These are phyloP conservation scores for Burhinus bistriatus DNA, from an alignment of 2,113 vertebrate species.

Conservation along the genomic window DNA sequence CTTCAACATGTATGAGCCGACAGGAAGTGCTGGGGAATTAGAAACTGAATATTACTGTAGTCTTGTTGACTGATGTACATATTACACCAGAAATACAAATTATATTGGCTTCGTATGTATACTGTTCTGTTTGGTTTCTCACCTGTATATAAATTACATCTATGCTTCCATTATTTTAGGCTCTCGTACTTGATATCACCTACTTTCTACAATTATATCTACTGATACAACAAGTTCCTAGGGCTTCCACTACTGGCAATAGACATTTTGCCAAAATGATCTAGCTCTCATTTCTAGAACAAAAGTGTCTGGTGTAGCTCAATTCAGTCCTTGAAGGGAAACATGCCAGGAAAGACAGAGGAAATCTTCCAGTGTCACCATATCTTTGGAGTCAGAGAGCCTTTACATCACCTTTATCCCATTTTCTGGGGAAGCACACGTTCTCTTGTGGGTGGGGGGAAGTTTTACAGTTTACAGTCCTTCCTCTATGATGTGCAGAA, in stretches of 20 bases:
- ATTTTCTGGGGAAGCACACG: background rate
- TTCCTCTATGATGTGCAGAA: background rate
- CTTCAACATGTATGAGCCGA: background rate
- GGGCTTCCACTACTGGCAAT: background rate
- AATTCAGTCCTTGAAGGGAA: background rate
- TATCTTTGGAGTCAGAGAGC: background rate
- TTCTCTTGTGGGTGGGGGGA: background rate
- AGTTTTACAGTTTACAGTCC: background rate
- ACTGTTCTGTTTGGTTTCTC: background rate
- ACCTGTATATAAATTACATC: background rate
- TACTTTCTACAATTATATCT: background rate
- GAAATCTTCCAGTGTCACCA: background rate
- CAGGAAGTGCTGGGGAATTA: background rate
- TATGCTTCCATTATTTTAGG: background rate
- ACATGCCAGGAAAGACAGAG: background rate
- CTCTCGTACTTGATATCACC: background rate
- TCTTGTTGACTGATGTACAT: background rate
- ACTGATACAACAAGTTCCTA: background rate
- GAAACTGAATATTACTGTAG: background rate
- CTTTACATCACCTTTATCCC: background rate
- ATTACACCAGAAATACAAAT: background rate
- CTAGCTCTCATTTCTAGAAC: background rate
- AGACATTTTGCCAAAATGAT: background rate
- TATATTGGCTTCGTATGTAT: background rate
- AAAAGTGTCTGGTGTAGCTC: background rate